phyloP scores from a whole-genome alignment of 2,113 vertebrate species.

The Eulacestoma nigropectus region DNA sequence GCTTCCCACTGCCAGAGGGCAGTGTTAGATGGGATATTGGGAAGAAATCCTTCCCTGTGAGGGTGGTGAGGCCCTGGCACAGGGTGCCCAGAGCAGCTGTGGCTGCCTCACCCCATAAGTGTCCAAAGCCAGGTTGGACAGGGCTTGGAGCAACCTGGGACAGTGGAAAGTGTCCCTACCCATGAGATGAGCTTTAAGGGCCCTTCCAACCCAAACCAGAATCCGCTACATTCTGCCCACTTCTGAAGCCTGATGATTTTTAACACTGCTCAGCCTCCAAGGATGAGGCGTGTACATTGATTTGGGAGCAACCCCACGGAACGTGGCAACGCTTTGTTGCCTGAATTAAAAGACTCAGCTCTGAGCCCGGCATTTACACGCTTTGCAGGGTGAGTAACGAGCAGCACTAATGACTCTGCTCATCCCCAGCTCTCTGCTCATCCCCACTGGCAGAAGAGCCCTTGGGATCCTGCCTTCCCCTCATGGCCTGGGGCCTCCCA shows the following conservation, averaged over 20 bases:
- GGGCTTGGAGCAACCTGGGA: neutral
- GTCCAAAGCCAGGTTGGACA: accelerated
- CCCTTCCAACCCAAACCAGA: neutral
- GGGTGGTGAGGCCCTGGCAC: neutral
- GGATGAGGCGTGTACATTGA: accelerated
- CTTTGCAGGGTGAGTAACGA: accelerated
- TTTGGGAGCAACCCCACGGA: neutral
- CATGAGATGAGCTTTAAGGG: neutral
- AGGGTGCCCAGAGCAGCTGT: neutral
- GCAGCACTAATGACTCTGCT: neutral
- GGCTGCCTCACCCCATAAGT: neutral
- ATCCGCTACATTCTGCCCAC: neutral
- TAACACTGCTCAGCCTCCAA: neutral
- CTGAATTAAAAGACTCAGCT: neutral
- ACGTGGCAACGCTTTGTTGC: accelerated
- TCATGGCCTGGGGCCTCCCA: neutral
- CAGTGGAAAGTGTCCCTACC: too few species aligned
- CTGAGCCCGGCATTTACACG: neutral
- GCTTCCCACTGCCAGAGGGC: neutral
- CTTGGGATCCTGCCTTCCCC: neutral
- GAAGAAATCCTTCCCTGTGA: neutral
- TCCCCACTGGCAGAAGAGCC: neutral
- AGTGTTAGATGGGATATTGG: neutral
- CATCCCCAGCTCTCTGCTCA: neutral
- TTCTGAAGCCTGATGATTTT: neutral